Conservation (phyloP, 2,888 invertebrate genomes). For the Caenorhabditis panamensis region DNA sequence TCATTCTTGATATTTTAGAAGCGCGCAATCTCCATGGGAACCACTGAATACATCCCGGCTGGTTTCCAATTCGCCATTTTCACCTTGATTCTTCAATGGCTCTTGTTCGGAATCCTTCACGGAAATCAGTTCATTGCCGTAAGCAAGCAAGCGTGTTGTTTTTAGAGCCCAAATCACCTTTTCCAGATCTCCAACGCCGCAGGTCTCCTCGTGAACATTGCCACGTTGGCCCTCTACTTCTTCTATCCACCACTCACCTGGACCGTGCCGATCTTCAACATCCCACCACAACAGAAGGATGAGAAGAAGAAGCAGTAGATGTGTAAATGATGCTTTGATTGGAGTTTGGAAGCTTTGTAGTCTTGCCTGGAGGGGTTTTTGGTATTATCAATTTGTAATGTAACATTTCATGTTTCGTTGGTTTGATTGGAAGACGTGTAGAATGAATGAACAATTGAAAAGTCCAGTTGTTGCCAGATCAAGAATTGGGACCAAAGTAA, state of each 20-base stretch:
- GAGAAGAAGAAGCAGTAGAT: background rate
- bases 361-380: no score
- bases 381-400: no score
- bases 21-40: slow-evolving; percentile 71
- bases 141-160: background rate
- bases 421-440: no score
- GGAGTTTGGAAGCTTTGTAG: no score
- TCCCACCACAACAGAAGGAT: slow-evolving; percentile 68
- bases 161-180: background rate
- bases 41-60: slow-evolving; percentile 80
- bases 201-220: slow-evolving; percentile 74
- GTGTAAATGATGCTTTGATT: background rate
- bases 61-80: slow-evolving; percentile 77
- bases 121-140: slow-evolving; percentile 78
- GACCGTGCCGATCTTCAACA: slow-evolving; percentile 78
- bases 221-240: slow-evolving; percentile 76
- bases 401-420: no score
- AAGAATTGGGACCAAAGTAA: no score
- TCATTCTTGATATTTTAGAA: no score
- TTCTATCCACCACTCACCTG: slow-evolving; percentile 80
- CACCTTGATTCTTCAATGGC: slow-evolving; percentile 76
- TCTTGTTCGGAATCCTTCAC: slow-evolving; percentile 74
- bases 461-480: no score
- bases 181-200: slow-evolving; percentile 77
- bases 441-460: no score